These are phyloP conservation scores for Phrynocephalus forsythii DNA, from an alignment of 2,797 vertebrate species.

Conservation along the genomic window DNA sequence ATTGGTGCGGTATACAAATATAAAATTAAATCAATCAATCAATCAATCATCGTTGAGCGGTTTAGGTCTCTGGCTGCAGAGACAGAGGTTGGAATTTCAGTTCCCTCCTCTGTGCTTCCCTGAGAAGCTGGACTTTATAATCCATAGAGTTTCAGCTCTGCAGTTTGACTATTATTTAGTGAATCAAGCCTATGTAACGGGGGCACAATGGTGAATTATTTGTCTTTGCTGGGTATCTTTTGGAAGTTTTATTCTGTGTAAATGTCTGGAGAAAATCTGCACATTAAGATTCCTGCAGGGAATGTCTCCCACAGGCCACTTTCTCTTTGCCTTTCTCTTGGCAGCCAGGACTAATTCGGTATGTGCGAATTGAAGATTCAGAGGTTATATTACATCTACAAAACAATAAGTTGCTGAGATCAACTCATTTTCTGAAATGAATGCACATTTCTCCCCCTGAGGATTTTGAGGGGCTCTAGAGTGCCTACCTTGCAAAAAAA, in stretches of 20 bases:
- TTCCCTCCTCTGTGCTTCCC: too few species aligned
- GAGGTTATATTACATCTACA: constrained; percentile 53
- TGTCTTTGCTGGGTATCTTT: background rate
- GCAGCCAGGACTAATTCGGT: constrained; percentile 44
- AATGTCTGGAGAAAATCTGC: constrained; percentile 1
- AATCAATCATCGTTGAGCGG: too few species aligned
- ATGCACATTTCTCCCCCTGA: constrained; percentile 55
- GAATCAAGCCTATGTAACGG: too few species aligned
- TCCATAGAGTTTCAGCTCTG: too few species aligned
- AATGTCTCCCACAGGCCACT: constrained; percentile 19
- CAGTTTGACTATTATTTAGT: too few species aligned
- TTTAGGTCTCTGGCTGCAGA: too few species aligned
- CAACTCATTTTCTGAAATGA: constrained; percentile 59
- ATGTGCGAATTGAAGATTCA: constrained; percentile 43
- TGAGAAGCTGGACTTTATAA: too few species aligned
- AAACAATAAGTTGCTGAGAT: constrained; percentile 58
- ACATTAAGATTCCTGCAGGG: background rate
- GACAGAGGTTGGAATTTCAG: too few species aligned
- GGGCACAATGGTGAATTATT: background rate
- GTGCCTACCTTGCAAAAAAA: constrained; percentile 65
- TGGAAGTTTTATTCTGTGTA: background rate
- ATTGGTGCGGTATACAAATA: too few species aligned
- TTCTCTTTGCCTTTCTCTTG: constrained; percentile 1
- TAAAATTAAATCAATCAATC: too few species aligned
- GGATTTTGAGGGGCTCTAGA: constrained; percentile 55